Base-by-base conservation (phyloP, 2,888 invertebrate species). In the Agonopterix arenella region DNA sequence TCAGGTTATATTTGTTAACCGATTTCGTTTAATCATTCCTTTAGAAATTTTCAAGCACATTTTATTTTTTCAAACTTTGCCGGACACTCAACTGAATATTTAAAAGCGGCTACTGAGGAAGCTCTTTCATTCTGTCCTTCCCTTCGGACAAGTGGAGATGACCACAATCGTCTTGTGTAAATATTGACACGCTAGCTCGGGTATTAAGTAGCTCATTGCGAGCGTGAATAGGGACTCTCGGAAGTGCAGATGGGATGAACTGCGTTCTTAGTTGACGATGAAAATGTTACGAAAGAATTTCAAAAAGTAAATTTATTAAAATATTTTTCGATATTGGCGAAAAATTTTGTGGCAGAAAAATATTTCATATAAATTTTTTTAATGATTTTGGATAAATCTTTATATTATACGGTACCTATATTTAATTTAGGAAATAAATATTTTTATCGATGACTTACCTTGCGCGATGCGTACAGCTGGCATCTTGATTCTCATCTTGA, bases 401-500 rank as follows among this genome's bases (percentile, higher is more conserved):
- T 40, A n/a, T 40, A 40, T 40, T 40, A 4, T 28, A 28, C 28
- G 28, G 28, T 28, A 18, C 16, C 16, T 16, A 18, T 9, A 45
- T 43, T 36, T 18, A 16, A 44, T 4, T 1, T n/a, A 18, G 18
- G 2, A 44, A 2, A 18, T 5, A 28, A 28, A 28, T 28, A 28
- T 28, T 28, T 28, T 5, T 7, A 28, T 2, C 28, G 28, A 4
- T 28, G 49, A 84, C 93, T 93, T 91, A 96, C 97, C 97, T 96
- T 97, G 96, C 91, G 96, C 96, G 93, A 97, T 97, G 91, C 96
- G 94, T 91, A 96, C 96, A 89, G 97, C 97, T 90, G 96, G 97
- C 96, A 96, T 97, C 93, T 97, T 97, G 92, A 96, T 97, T 96
- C 97, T 95, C 97, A 97, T 97, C 93, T 94, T 96, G 94, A 86